phyloP scores from a whole-genome alignment of 2,888 invertebrate genomes.

The Operophtera brumata region DNA sequence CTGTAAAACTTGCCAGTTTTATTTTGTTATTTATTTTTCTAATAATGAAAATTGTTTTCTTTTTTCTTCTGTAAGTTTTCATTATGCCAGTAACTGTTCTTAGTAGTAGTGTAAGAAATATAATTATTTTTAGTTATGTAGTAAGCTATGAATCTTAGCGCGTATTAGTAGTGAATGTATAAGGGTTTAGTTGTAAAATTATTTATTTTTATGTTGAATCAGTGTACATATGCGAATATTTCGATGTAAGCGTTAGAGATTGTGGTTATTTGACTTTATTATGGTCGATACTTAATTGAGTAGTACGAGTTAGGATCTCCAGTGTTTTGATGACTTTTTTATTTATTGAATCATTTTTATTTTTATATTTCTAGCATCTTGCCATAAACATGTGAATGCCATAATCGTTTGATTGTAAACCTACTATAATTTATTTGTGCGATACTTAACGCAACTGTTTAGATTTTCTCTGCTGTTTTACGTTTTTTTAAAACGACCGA shows the following conservation, averaged over 20 bases:
- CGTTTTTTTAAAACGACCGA: conserved; percentile 28
- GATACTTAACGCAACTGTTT: conserved; percentile 9
- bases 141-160: conserved; percentile 48
- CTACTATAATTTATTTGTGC: conserved; percentile 19
- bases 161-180: conserved; percentile 72
- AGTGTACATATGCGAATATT: conserved; percentile 75
- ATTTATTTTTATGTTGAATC: conserved; percentile 80
- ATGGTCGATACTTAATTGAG: conserved; percentile 60
- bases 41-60: conserved; percentile 59
- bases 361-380: conserved; percentile 34
- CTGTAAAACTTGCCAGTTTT: conserved; percentile 47
- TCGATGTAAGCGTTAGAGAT: conserved; percentile 70
- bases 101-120: conserved; percentile 42
- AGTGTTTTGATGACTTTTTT: conserved; percentile 50
- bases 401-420: conserved; percentile 31
- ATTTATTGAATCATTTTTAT: conserved; percentile 50
- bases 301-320: conserved; percentile 63
- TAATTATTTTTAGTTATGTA: conserved; percentile 22
- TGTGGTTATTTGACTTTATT: conserved; percentile 61
- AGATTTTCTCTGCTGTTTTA: conserved; percentile 29
- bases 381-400: conserved; percentile 39
- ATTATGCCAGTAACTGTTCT: conserved; percentile 73
- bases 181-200: conserved; percentile 76
- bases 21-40: conserved; percentile 78
- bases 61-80: conserved; percentile 45